Conservation (phyloP, 2,888 invertebrate species). For the Polydrusus cervinus region DNA sequence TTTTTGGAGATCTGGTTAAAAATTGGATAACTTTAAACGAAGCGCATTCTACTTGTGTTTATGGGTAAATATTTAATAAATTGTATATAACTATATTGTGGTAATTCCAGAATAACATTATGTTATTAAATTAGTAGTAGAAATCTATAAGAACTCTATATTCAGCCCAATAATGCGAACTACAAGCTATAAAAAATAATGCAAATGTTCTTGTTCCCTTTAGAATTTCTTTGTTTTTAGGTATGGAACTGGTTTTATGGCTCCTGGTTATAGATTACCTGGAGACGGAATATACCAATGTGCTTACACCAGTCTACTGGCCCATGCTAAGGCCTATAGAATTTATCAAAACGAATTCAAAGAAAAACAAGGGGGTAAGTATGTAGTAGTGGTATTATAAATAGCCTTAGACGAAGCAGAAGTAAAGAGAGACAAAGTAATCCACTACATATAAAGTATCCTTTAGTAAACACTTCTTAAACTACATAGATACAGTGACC, state of each 20-base stretch:
- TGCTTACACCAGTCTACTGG: slow-evolving; percentile 69
- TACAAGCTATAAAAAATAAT: not conserved
- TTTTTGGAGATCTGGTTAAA: slow-evolving; percentile 67
- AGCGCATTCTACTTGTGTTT: slow-evolving; percentile 65
- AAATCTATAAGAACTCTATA: no score
- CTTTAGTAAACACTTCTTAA: no score
- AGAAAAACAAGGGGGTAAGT: slow-evolving; percentile 49
- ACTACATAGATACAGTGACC: no score
- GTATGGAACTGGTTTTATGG: slow-evolving; percentile 39
- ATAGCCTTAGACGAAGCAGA: no score
- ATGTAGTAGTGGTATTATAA: no score
- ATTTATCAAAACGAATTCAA: slow-evolving; percentile 69
- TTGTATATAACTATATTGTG: no score
- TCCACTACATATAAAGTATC: no score
- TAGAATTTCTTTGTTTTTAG: slow-evolving; percentile 18
- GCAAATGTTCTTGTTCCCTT: no score
- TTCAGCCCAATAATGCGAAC: no score
- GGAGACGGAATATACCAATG: slow-evolving; percentile 73
- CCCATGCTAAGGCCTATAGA: slow-evolving; percentile 71
- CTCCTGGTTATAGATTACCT: slow-evolving; percentile 40
- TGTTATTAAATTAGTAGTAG: no score
- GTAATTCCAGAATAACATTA: no score
- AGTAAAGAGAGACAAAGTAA: no score
- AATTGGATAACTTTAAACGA: slow-evolving; percentile 76
- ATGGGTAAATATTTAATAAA: slow-evolving; percentile 62